phyloP scores from a whole-genome alignment of 2,888 invertebrate species.

The Leptinotarsa haldemani region DNA sequence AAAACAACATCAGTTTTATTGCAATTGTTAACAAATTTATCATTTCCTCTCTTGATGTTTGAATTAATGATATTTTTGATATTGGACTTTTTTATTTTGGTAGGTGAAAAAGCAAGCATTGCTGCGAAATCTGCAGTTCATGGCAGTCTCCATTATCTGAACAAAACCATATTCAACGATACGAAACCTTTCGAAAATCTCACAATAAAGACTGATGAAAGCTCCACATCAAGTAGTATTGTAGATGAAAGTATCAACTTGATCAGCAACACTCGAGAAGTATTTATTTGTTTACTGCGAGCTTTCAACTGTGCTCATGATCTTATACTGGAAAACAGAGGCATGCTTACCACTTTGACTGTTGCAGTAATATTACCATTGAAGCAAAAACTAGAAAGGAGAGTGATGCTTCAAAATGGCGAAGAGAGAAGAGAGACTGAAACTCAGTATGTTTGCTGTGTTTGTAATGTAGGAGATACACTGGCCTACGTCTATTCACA shows the following conservation, averaged over 20 bases:
- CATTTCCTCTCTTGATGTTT: neutral
- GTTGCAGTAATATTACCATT: conserved; percentile 80
- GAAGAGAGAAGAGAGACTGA: conserved; percentile 46
- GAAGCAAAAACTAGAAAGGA: conserved; percentile 53
- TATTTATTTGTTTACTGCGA: conserved; percentile 80
- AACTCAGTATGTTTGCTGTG: conserved; percentile 78
- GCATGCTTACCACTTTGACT: conserved; percentile 85
- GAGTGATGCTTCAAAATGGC: conserved; percentile 28
- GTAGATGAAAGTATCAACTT: conserved; percentile 50
- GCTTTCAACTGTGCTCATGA: conserved; percentile 89
- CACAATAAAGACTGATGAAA: conserved; percentile 56
- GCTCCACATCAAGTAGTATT: conserved; percentile 35
- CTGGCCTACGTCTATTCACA: conserved; percentile 87
- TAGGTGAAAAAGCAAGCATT: conserved; percentile 81
- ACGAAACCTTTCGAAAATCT: conserved; percentile 62
- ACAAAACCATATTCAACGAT: conserved; percentile 73
- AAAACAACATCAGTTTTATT: too few relatives aligned
- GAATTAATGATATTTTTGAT: neutral
- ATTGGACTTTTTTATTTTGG: neutral
- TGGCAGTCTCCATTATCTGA: conserved; percentile 85
- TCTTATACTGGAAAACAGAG: conserved; percentile 84
- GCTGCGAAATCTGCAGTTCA: conserved; percentile 89
- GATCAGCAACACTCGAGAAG: conserved; percentile 74
- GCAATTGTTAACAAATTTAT: neutral
- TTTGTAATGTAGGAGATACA: conserved; percentile 90